A percentile compares a stretch with the other conserved stretches of the same genome.
Evolutionary conservation across 2,797 vertebrate species (phyloP).

Genomic region (Rhinella marina): DNA sequence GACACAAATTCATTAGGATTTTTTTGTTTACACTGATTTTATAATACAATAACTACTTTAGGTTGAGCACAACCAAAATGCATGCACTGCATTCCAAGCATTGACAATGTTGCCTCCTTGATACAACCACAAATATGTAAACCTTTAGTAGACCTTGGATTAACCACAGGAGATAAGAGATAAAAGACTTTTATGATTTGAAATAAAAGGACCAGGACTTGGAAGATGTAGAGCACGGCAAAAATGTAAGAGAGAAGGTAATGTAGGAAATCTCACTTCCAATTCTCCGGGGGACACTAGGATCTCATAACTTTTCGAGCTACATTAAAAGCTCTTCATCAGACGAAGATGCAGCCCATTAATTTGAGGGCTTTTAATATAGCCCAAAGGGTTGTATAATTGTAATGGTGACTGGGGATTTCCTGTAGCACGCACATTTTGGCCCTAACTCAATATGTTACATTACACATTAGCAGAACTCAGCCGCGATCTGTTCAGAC

Average conservation of each 20-base stretch:
- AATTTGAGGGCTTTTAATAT: conserved; percentile 32
- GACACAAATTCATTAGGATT: background rate
- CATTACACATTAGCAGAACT: conserved; percentile 4
- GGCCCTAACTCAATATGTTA: conserved; percentile 13
- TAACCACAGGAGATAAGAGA: conserved; percentile 23
- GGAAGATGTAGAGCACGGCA: background rate
- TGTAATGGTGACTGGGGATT: conserved; percentile 31
- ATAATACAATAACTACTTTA: background rate
- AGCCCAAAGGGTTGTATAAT: conserved; percentile 33
- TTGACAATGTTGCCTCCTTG: background rate
- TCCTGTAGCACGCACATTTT: background rate
- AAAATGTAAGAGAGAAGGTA: conserved; percentile 6
- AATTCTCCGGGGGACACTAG: background rate
- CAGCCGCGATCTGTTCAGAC: background rate
- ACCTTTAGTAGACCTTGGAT: background rate
- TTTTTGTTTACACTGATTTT: background rate
- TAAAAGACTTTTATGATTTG: conserved; percentile 10
- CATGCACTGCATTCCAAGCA: background rate
- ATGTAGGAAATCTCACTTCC: background rate
- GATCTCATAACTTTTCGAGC: conserved; percentile 27
- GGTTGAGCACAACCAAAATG: background rate
- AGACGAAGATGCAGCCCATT: conserved; percentile 36
- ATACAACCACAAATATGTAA: background rate
- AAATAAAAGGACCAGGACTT: conserved; percentile 10
- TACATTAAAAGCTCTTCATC: conserved; percentile 36